Base-by-base conservation (phyloP, 1,140 invertebrate genomes). In the Rhagoletis pomonella region DNA sequence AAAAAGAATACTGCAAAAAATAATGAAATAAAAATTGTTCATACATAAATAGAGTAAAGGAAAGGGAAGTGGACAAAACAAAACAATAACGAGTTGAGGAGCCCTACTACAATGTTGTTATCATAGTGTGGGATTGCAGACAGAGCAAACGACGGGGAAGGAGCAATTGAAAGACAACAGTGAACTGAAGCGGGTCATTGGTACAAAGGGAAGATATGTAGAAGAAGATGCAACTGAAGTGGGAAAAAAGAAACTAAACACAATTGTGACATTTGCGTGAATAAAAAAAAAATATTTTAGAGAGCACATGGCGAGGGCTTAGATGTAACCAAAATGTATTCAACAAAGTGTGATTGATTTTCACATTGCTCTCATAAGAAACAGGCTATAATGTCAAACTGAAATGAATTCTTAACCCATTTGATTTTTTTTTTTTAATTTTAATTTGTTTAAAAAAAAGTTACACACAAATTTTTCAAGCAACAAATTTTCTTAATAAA, bases 181-280 rank as follows among this genome's bases (percentile, higher is more conserved):
- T 6, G 44, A 6, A 58, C n/a, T 55, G 19, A 55, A 81, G 55
- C 44, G 14, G 73, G 73, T 81, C 73, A 81, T 81, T 81, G 73
- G 50, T 81, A 55, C 73, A 81, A 42, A 58, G n/a, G 50, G 44
- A 39, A 14, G 9, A 67, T 1, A 67, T 42, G 29, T 7, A 7
- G 14, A n/a, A 17, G 14, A 81, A 55, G 44, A 58, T 58, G 47
- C n/a, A 81, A 55, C 7, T n/a, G 10, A 81, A 50, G 17, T 73
- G 47, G 17, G 17, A n/a, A 29, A 58, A 12, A 58, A 81, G n/a
- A 55, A 81, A 19, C 6, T 19, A n/a, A 81, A 81, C 69, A n/a
- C 44, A 77, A 44, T 3, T 77, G 3, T 10, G 42, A 12, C 42
- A 14, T 73, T 29, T 44, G 67, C 67, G 67, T 42, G 19, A 29